phyloP scores from a whole-genome alignment of 2,113 vertebrate genomes.

The Aspidoscelis tigris region DNA sequence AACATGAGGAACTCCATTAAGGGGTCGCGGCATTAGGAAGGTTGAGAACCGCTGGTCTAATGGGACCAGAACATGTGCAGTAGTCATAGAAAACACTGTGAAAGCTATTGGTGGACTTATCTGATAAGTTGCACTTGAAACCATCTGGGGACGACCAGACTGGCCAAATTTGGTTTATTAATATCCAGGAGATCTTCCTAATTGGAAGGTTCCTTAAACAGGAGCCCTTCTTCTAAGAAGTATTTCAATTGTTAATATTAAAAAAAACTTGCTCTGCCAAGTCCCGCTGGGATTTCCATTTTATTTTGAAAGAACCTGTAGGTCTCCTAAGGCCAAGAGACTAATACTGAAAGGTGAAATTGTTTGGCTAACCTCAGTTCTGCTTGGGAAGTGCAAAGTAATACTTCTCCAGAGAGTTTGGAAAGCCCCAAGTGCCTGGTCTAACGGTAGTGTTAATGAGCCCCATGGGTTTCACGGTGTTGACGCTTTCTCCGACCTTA shows the following conservation, averaged over 20 bases:
- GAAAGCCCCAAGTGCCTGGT: neutral
- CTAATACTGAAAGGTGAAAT: neutral
- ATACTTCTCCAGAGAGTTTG: neutral
- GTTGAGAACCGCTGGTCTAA: too few relatives aligned
- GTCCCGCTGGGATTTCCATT: neutral
- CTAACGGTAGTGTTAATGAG: neutral
- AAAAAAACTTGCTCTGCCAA: neutral
- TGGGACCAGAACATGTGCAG: too few relatives aligned
- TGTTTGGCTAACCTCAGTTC: neutral
- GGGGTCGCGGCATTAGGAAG: too few relatives aligned
- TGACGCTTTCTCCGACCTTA: conserved; percentile 19
- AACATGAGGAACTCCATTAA: too few relatives aligned
- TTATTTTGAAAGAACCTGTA: neutral
- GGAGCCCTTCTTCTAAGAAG: too few relatives aligned
- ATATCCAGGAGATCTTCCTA: too few relatives aligned
- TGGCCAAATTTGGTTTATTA: too few relatives aligned
- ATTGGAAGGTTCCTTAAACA: too few relatives aligned
- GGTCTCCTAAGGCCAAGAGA: neutral
- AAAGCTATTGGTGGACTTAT: too few relatives aligned
- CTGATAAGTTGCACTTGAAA: too few relatives aligned
- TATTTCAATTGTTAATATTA: neutral
- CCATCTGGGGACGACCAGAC: too few relatives aligned
- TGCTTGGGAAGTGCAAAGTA: neutral
- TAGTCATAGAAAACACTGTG: too few relatives aligned
- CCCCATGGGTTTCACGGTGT: conserved; percentile 3